These are phyloP conservation scores for Labroides dimidiatus DNA, from an alignment of 2,797 vertebrate species.

Conservation along the genomic window DNA sequence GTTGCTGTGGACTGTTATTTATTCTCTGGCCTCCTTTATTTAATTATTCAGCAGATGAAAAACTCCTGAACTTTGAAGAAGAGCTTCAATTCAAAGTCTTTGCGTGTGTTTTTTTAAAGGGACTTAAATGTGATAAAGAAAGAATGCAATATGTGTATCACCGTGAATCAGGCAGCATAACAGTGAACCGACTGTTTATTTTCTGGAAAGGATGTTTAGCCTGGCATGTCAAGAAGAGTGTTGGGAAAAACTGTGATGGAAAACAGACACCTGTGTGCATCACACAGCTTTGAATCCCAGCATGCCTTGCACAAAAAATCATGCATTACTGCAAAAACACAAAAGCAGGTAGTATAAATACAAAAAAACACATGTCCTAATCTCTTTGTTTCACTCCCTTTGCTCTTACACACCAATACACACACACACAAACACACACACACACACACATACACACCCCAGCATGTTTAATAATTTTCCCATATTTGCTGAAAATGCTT, in stretches of 20 bases:
- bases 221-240: constrained; percentile 48
- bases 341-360: constrained; percentile 15
- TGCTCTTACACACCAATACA: neutral
- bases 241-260: constrained; percentile 47
- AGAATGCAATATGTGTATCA: constrained; percentile 14
- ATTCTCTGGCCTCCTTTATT: constrained; percentile 5
- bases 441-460: neutral
- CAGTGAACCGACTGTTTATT: constrained; percentile 53
- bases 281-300: constrained; percentile 55
- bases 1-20: neutral
- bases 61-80: neutral
- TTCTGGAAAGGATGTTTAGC: constrained; percentile 70
- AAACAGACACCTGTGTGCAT: constrained; percentile 59
- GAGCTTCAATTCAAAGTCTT: neutral
- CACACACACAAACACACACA: too few relatives aligned
- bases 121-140: neutral
- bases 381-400: neutral
- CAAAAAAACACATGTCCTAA: constrained; percentile 4
- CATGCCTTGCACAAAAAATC: constrained; percentile 16
- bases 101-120: neutral
- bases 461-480: constrained; percentile 27
- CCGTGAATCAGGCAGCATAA: constrained; percentile 11
- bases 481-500: constrained; percentile 34
- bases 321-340: neutral
- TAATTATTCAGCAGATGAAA: constrained; percentile 10